Evolutionary conservation across 2,113 vertebrate species (phyloP), one percentile per base, ranked within the genome.

Genomic region (Zapus hudsonius): DNA sequence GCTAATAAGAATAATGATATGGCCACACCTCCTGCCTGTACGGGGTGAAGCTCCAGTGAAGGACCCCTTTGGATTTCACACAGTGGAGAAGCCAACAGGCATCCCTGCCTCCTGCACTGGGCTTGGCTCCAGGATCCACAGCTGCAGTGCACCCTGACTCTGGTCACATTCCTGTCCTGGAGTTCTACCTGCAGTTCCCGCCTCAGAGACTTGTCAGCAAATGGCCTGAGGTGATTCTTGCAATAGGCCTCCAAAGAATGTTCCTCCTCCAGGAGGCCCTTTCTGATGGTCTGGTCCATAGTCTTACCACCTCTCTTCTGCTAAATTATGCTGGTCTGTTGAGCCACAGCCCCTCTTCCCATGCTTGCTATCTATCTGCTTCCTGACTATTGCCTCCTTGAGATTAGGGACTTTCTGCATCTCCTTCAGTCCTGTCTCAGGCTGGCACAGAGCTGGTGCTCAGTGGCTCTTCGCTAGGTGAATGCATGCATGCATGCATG

Each of bases 401-500:
- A 5, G 12, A 25, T 23, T 40, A 4, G 66, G 15, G 40, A 23
- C 31, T 22, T 44, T 0, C 17, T 29, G 25, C 13, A 1, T 52
- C 61, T 40, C 61, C 1, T n/a, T 79, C 36, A 2, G 40, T 6
- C 5, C 55, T 4, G 5, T 9, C 42, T 6, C 61, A 15, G 3
- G 55, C n/a, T 31, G 25, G 84, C 31, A 17, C 17, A 20, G 16
- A 79, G 55, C 20, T 19, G 73, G 20, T 11, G n/a, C 36, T 84
- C 25, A 1, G 47, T 10, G 23, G 36, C 11, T 9, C 10, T 5
- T 5, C 9, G 25, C 44, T 25, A 3, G 63, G 44, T 4, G 33
- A 16, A 33, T 4, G 29, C 17, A 0, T 0, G 44, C 33, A 17
- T 3, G 33, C 12, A 33, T 4, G 29, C 17, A 0, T 0, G 44